Evolutionary conservation across 2,113 vertebrate genomes (phyloP), one percentile per base, ranked within the genome.

Genomic region (Odontophorus gujanensis): DNA sequence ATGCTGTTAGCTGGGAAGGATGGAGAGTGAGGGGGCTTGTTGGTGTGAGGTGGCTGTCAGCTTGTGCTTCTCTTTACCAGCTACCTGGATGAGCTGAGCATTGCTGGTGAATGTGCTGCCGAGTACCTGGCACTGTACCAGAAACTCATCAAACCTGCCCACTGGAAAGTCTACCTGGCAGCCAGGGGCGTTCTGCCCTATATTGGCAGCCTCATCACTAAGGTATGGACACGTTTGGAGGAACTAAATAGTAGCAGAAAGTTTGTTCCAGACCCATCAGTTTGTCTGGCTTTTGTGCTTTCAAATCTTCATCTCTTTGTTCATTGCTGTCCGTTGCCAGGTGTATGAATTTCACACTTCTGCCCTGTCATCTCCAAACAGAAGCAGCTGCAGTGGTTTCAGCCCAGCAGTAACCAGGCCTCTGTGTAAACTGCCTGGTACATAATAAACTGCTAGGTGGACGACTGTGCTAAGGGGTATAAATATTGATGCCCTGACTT

Each of bases 101-200:
- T 99, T 21, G 99, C 99, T 30, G 99, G 99, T 1, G 99, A 99
- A 87, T 99, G 99, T 97, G 99, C 99, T 0, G 99, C 98, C 0
- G 99, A 99, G 96, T 99, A 99, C 96, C 95, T 99, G 91, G 98
- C 98, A 4, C 97, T 99, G 68, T 99, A 99, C 89, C 99, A 99
- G 98, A 99, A 99, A 73, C 98, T 99, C 88, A 99, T 99, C 97
- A 98, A 99, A 81, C 99, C 99, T 0, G 98, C 99, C 30, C 99
- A 99, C 96, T 99, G 99, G 99, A 99, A 99, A 90, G 98, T 99
- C 81, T 99, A 99, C 96, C 97, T 99, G 85, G 99, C 99, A 12
- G 99, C 99, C 8, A 97, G 99, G 9, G 99, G 99, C 2, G 99
- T 99, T 90, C 97, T 99, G 90, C 99, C 99, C 38, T 99, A 99